Base-by-base conservation (phyloP, 2,888 invertebrate species). In the Serrognathus titanus region DNA sequence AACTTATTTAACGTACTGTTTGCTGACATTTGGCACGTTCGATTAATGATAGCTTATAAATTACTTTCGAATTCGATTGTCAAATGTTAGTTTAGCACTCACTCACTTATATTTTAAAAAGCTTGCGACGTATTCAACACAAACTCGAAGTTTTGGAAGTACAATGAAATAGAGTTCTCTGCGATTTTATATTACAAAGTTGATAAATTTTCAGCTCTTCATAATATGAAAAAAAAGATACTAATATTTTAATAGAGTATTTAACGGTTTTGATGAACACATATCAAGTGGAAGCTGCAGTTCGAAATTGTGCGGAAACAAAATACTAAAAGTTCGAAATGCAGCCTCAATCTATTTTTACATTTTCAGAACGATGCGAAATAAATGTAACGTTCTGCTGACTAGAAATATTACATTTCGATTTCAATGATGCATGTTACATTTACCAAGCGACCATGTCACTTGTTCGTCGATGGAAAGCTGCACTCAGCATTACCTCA, bases 1-100 rank as follows among this genome's bases (percentile, higher is more conserved):
- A 31, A 31, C 16, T 16, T 16, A 16, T 31, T 31, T 66, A 63
- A 70, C 43, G 45, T 48, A 55, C 38, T 38, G 31, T 31, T 35
- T 38, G 11, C 47, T 37, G 48, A 48, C 53, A 41, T 53, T 53
- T 48, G 48, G 49, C 54, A 49, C 54, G 45, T 36, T 41, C 4
- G 24, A 31, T 31, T 31, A 31, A 31, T 31, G 24, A 31, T 31
- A 31, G 24, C 24, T 31, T 31, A 31, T 10, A 20, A 43, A 40
- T 43, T 43, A 43, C 9, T 43, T 11, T 43, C 43, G 49, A 31
- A 37, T 38, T 38, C 54, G 54, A 54, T 54, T 54, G 54, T 54
- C 54, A 54, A 39, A 48, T 48, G 49, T 48, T 54, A 54, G 37
- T 47, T 54, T 36, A 53, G 48, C 53, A 53, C 53, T 53, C 53